Base-by-base conservation (phyloP, 2,113 vertebrate genomes). In the Calidris pugnax region DNA sequence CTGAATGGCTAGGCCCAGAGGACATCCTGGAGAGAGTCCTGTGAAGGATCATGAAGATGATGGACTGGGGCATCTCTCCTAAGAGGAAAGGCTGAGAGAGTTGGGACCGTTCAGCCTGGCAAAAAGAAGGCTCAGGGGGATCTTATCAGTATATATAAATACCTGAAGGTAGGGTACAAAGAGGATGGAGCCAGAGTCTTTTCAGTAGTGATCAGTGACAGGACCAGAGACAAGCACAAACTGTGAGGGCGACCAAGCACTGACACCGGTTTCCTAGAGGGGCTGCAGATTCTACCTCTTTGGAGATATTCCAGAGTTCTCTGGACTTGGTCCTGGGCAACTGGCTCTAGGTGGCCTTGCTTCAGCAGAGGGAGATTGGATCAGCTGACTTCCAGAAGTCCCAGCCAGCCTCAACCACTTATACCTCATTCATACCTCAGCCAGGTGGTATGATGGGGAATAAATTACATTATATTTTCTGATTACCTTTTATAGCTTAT, bases 191-290 rank as follows among this genome's bases (percentile, higher is more conserved):
- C 6, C n/a, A 79, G 17, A 32, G 3, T 66, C 7, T 45, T 47
- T 28, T 35, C 39, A 32, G 26, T 51, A 22, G 9, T 78, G 8
- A 12, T 19, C 39, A 47, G 22, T 41, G 28, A 30, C 33, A 35
- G 28, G 3, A 48, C 23, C 5, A 75, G 17, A 73, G 10, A 6
- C 7, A 22, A 20, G 30, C 51, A 66, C 6, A 71, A 5, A 28
- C 26, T 11, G 3, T 71, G 59, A 26, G 6, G 7, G 16, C 57
- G 33, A 18, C 7, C 0, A 0, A 88, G 20, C 13, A 23, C 22
- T 79, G 33, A 13, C 15, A n/a, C 9, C 55, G 24, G 14, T 39
- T 91, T 5, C n/a, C 27, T 47, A 48, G 26, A 33, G 22, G 37
- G 3, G 14, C 35, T 4, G 16, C 50, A 2, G 24, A 83, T 7